Conservation (phyloP, 2,797 vertebrate species). For the Balearica regulorum region DNA sequence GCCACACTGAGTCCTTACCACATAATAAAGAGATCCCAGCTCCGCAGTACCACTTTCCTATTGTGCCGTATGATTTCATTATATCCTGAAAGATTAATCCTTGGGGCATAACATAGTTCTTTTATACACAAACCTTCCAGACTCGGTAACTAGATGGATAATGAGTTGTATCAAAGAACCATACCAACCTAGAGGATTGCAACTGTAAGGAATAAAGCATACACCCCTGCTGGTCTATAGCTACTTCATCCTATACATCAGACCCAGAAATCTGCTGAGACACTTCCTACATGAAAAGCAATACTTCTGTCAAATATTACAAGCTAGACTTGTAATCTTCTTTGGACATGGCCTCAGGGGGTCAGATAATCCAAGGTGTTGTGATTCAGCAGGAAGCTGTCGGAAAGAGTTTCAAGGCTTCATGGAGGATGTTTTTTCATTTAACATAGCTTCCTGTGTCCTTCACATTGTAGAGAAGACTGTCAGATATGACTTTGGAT, state of each 20-base stretch:
- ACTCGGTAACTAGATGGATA: background rate
- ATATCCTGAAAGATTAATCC: background rate
- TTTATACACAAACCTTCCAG: background rate
- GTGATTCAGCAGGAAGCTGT: background rate
- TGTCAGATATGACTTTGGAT: background rate
- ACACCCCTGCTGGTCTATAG: background rate
- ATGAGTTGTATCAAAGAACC: background rate
- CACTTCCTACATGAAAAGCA: background rate
- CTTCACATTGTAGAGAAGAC: background rate
- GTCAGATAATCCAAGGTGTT: background rate
- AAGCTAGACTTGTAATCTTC: background rate
- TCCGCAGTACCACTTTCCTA: background rate
- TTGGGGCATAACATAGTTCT: background rate
- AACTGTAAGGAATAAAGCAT: background rate
- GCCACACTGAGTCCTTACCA: background rate
- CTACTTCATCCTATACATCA: background rate
- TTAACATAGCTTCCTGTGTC: background rate
- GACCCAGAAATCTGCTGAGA: background rate
- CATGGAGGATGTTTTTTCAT: background rate
- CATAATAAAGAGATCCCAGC: background rate
- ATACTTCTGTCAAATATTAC: background rate
- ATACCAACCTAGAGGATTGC: background rate
- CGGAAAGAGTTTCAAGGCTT: background rate
- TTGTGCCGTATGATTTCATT: background rate
- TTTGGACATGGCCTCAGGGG: background rate